A percentile compares a stretch with the other conserved stretches of the same genome.
These are phyloP conservation scores for Callyntrura sp. DNA, from an alignment of 2,888 invertebrate species.

Conservation along the genomic window DNA sequence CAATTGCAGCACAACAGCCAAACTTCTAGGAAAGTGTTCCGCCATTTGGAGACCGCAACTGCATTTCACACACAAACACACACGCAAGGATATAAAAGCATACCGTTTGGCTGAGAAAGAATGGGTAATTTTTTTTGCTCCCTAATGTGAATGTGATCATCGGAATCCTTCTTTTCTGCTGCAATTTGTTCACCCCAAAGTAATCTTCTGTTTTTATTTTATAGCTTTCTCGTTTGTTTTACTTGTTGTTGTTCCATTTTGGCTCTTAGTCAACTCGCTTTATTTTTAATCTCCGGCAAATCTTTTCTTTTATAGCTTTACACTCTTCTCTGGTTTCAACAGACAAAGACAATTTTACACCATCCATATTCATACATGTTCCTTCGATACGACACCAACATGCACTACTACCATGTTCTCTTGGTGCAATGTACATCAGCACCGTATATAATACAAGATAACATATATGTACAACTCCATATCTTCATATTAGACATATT, in stretches of 20 bases:
- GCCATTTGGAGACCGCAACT: slow-evolving; percentile 51
- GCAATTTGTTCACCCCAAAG: slow-evolving; percentile 72
- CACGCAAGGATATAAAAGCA: slow-evolving; percentile 17
- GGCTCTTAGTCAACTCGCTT: slow-evolving; percentile 80
- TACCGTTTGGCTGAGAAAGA: slow-evolving; percentile 27
- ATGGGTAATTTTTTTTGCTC: background rate
- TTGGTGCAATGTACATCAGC: background rate
- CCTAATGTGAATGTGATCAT: slow-evolving; percentile 31
- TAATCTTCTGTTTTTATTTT: slow-evolving; percentile 68
- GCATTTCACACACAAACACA: slow-evolving; percentile 41
- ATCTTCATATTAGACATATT: background rate
- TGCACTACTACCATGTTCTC: no score
- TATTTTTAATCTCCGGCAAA: slow-evolving; percentile 79
- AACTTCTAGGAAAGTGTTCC: background rate
- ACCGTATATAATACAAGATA: background rate
- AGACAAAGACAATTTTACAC: slow-evolving; percentile 38
- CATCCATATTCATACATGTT: slow-evolving; percentile 51
- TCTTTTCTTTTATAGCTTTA: slow-evolving; percentile 62
- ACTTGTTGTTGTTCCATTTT: slow-evolving; percentile 74
- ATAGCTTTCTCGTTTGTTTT: slow-evolving; percentile 73
- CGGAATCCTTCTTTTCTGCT: slow-evolving; percentile 41
- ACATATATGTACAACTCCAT: background rate
- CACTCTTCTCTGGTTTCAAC: slow-evolving; percentile 46
- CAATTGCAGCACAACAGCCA: background rate
- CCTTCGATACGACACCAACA: background rate